Conservation (phyloP, 2,888 invertebrate species). For the Leucophora obtusa region DNA sequence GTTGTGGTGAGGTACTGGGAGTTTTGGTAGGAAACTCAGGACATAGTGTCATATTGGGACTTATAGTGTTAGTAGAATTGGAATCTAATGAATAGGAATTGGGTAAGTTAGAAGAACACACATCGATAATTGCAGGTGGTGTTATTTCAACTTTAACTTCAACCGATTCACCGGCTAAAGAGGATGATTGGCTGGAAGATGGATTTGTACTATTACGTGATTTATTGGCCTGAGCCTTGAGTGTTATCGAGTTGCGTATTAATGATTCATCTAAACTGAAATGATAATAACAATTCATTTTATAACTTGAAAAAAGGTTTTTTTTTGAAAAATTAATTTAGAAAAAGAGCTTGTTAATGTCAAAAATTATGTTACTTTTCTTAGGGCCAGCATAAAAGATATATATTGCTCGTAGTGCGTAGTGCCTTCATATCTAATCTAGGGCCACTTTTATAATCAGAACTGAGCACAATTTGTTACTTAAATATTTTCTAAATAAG, state of each 20-base stretch:
- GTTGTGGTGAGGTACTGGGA: conserved; percentile 73
- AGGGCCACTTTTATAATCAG: too few species aligned
- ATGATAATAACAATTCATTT: not conserved
- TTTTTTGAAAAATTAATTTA: too few species aligned
- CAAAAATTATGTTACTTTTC: too few species aligned
- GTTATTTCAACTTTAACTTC: conserved; percentile 79
- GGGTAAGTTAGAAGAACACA: conserved; percentile 72
- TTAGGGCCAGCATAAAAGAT: too few species aligned
- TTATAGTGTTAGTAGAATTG: conserved; percentile 76
- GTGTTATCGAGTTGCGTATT: conserved; percentile 79
- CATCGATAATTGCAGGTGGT: conserved; percentile 75
- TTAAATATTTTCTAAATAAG: too few species aligned
- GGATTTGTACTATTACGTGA: conserved; percentile 78
- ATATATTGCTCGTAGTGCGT: too few species aligned
- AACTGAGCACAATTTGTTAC: too few species aligned
- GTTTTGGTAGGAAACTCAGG: conserved; percentile 75
- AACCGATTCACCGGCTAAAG: conserved; percentile 77
- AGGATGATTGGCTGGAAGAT: conserved; percentile 78
- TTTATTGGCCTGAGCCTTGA: conserved; percentile 76
- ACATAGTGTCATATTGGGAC: conserved; percentile 74
- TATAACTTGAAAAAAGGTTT: not conserved
- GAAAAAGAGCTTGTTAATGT: not conserved
- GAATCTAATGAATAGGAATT: conserved; percentile 78
- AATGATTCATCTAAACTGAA: conserved; percentile 83
- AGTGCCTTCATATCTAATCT: too few species aligned